Base-by-base conservation (phyloP, 2,888 invertebrate genomes). In the Heliothis peltigera region DNA sequence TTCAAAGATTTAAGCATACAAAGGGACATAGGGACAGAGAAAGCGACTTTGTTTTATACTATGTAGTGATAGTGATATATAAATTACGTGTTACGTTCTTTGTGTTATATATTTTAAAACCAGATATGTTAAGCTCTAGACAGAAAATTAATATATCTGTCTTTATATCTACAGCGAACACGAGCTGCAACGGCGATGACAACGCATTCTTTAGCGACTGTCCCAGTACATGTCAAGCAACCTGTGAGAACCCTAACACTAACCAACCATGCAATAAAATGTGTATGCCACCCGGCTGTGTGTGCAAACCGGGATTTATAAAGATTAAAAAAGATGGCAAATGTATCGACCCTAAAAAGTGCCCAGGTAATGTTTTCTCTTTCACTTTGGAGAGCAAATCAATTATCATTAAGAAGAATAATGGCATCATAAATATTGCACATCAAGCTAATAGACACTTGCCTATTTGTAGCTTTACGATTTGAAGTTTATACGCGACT, bases 131-230 rank as follows among this genome's bases (percentile, higher is more conserved):
- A n/a, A n/a, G n/a, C n/a, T n/a, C n/a, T n/a, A n/a, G n/a, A n/a
- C n/a, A n/a, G n/a, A n/a, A n/a, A n/a, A n/a, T n/a, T n/a, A n/a
- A n/a, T n/a, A n/a, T n/a, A n/a, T n/a, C n/a, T n/a, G n/a, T n/a
- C n/a, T n/a, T n/a, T n/a, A n/a, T n/a, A n/a, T n/a, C n/a, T 25
- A 25, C 25, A 25, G 25, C 25, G 25, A 6, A 25, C 3, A 25
- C 25, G 6, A 25, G 25, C 25, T 25, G 25, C 25, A 25, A 25
- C 25, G 25, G n/a, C 25, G 25, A 25, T 25, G 25, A 25, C 1
- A 66, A 66, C 32, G 66, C 66, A 21, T 1, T 43, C 18, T 17
- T 48, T 1, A n/a, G 25, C 15, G 39, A 25, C 1, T 61, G 53
- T 44, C 53, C 54, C 4, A 58, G 44, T 28, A 12, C 12, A 2